Evolutionary conservation across 2,888 invertebrate genomes (phyloP).

Genomic region (Eumacrocentrus americanus): DNA sequence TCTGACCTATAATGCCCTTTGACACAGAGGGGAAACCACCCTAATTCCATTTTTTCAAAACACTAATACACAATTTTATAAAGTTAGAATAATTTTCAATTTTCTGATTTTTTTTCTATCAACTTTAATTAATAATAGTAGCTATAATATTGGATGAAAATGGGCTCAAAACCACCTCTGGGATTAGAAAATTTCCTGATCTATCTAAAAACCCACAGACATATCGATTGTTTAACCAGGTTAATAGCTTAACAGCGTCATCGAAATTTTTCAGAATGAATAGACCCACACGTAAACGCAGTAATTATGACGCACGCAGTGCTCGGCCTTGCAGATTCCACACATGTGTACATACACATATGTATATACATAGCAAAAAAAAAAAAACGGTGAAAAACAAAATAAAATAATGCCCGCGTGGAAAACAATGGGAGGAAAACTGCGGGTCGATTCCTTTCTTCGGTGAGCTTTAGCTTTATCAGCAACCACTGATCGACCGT

Average conservation of each 20-base stretch:
- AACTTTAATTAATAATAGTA: too few relatives aligned
- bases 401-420: slow-evolving; percentile 4
- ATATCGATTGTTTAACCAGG: too few relatives aligned
- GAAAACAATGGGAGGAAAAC: slow-evolving; percentile 34
- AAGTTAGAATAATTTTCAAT: too few relatives aligned
- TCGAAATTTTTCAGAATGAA: slow-evolving; percentile 24
- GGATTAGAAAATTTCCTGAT: neutral
- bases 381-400: slow-evolving; percentile 13
- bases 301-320: slow-evolving; percentile 23
- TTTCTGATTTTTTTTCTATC: too few relatives aligned
- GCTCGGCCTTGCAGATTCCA: slow-evolving; percentile 7
- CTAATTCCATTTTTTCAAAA: too few relatives aligned
- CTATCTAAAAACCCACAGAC: too few relatives aligned
- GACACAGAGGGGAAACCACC: neutral
- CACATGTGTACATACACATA: slow-evolving; percentile 4
- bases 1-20: neutral
- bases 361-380: slow-evolving; percentile 4
- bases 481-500: slow-evolving; percentile 28
- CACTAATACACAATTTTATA: too few relatives aligned
- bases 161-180: neutral
- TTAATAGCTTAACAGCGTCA: too few relatives aligned
- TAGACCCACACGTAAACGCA: slow-evolving; percentile 15
- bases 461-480: slow-evolving; percentile 26
- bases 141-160: too few relatives aligned
- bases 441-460: slow-evolving; percentile 32